Conservation (phyloP, 2,113 vertebrate species). For the Cyprinodon variegatus region DNA sequence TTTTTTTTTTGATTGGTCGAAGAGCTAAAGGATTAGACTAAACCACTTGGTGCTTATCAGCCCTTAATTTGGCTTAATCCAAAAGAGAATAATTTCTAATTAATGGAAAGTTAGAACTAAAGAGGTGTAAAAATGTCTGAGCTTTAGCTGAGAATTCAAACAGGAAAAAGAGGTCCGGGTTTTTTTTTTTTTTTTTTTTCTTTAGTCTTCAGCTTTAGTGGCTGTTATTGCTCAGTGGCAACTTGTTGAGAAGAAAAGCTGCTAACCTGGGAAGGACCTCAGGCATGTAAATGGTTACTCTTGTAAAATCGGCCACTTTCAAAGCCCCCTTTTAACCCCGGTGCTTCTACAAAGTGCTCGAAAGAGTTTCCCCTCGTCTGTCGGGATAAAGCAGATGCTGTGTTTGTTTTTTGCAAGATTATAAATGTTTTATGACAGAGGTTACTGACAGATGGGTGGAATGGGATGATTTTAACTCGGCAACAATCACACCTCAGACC, state of each 20-base stretch:
- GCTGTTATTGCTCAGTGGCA: neutral
- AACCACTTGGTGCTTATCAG: neutral
- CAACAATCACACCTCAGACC: neutral
- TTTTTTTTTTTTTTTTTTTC: neutral
- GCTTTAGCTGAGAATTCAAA: neutral
- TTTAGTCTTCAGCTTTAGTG: neutral
- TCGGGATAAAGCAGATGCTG: neutral
- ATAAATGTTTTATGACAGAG: neutral
- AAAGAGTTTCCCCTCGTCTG: neutral
- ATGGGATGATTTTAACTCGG: neutral
- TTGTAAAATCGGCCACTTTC: neutral
- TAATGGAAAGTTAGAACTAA: neutral
- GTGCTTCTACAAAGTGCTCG: neutral
- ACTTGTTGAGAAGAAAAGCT: neutral
- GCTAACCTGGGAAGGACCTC: neutral
- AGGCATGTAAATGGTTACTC: neutral
- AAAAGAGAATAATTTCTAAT: neutral
- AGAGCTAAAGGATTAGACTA: slow-evolving; percentile 8
- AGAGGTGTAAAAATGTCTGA: slow-evolving; percentile 1
- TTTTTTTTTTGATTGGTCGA: neutral
- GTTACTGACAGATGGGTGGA: neutral
- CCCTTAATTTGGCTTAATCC: neutral
- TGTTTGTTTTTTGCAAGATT: neutral
- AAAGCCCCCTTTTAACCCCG: slow-evolving; percentile 8
- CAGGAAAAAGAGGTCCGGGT: neutral